A percentile compares a stretch with the other conserved stretches of the same genome.
phyloP scores from a whole-genome alignment of 2,797 vertebrate genomes.

The Takifugu rubripes region DNA sequence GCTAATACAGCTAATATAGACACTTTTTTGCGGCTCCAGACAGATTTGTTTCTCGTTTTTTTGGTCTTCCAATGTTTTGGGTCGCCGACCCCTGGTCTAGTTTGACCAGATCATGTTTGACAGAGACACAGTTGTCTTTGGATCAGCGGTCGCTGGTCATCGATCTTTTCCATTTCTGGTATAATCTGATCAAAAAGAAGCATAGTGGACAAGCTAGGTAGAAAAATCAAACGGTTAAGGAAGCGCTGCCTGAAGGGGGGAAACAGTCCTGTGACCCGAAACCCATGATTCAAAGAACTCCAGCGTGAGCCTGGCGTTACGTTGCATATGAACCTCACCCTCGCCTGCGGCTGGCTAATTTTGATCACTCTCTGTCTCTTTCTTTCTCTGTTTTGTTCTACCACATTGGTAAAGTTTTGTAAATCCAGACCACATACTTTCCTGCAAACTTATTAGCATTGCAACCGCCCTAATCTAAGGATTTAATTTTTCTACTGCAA shows the following conservation, averaged over 20 bases:
- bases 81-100: neutral
- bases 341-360: constrained; percentile 1
- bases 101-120: constrained; percentile 5
- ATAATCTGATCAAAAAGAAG: no score
- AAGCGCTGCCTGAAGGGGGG: neutral
- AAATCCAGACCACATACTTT: no score
- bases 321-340: constrained; percentile 8
- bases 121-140: constrained; percentile 15
- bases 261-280: neutral
- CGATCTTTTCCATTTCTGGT: neutral
- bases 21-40: no score
- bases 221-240: neutral
- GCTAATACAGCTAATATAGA: no score
- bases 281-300: constrained; percentile 3
- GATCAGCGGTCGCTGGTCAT: neutral
- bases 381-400: no score
- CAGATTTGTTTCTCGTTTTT: no score
- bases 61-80: no score
- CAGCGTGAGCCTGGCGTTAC: neutral
- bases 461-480: no score
- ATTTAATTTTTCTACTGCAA: no score
- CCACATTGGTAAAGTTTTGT: no score
- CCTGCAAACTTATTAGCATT: no score
- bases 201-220: neutral
- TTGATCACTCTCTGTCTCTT: neutral